Base-by-base conservation (phyloP, 2,888 invertebrate genomes). In the Marronus borbonicus region DNA sequence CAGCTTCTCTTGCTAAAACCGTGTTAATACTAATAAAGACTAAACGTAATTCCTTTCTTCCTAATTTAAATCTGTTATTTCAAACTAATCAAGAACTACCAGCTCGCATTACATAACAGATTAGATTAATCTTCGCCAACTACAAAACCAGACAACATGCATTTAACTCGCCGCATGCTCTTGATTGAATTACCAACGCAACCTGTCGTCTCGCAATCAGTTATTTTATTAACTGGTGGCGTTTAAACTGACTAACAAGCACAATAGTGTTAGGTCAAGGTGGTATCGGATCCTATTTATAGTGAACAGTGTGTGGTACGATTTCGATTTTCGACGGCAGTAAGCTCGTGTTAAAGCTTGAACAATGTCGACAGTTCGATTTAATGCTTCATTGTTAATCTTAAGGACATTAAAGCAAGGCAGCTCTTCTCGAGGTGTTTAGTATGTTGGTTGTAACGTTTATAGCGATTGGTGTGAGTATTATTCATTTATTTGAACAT, bases 191-290 rank as follows among this genome's bases (percentile, higher is more conserved):
- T n/a, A 17, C 55, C 12, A 64, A 36, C 17, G 31, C 64, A 64
- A 64, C 64, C 64, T 64, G 64, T 64, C 17, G 2, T n/a, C 64
- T 64, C 31, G 14, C 17, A 55, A 55, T 55, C 8, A 4, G 17
- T 55, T 55, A 55, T 55, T 20, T 55, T 55, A 20, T 66, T 66
- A 66, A 20, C 17, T 44, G 44, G 7, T 49, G 12, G 49, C 66
- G 24, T 44, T 39, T 49, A 49, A 66, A 17, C 7, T 39, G 36
- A 39, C 17, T 44, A 17, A 55, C 55, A 55, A 55, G 20, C 10
- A 10, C 20, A 44, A 44, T 66, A 66, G 66, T 66, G 44, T 44
- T 66, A 66, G 66, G 66, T 66, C 66, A 66, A 66, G 66, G 66
- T 44, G 44, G 49, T 66, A 49, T 39, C 55, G 55, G 8, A 49